These are phyloP conservation scores for Eriocheir sinensis DNA, from an alignment of 1,140 invertebrate species.

Conservation along the genomic window DNA sequence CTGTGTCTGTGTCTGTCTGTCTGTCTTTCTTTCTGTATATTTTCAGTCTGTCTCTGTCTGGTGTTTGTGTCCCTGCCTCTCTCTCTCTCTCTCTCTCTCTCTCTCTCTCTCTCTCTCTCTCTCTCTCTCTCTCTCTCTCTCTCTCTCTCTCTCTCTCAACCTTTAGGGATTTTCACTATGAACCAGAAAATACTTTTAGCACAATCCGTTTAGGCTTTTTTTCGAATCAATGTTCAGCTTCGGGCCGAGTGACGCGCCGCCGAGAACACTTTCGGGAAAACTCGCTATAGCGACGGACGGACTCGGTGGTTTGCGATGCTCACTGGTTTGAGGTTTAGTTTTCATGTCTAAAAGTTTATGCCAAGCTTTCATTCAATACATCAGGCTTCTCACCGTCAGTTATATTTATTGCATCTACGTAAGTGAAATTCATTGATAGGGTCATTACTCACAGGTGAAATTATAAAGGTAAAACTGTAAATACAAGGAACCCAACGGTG, in stretches of 20 bases:
- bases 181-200: not conserved
- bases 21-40: not conserved
- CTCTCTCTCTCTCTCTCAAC: not conserved
- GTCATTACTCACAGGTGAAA: too few species aligned
- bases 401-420: too few species aligned
- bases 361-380: too few species aligned
- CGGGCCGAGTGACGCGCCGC: too few species aligned
- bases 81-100: constrained; percentile 10
- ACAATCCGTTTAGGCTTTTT: not conserved
- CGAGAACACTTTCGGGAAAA: not conserved
- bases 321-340: not conserved
- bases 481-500: too few species aligned
- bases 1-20: not conserved
- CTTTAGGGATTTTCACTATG: not conserved
- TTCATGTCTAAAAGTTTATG: too few species aligned
- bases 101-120: constrained; percentile 7
- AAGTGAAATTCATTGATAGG: too few species aligned
- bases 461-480: too few species aligned
- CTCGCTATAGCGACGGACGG: not conserved
- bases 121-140: too few species aligned
- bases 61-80: not conserved
- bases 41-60: not conserved
- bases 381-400: too few species aligned
- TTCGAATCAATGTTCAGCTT: too few species aligned
- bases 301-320: not conserved